Evolutionary conservation across 2,797 vertebrate genomes (phyloP).

Genomic region (Falco berigora): DNA sequence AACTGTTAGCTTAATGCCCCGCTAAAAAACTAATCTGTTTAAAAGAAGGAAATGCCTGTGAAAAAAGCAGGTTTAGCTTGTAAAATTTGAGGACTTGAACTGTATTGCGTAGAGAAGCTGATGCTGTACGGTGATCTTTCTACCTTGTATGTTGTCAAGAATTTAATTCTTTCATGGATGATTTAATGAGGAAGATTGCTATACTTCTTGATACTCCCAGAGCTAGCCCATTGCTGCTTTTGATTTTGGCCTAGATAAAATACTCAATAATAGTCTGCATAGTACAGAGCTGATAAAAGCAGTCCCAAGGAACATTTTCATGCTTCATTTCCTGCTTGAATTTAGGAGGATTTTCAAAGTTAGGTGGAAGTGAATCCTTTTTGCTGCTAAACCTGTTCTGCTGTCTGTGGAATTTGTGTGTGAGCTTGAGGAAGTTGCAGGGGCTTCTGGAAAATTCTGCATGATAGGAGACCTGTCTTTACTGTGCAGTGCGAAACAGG

Average conservation of each 20-base stretch:
- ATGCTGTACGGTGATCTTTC: neutral
- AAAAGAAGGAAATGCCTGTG: neutral
- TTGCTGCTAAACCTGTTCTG: neutral
- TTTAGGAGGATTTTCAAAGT: neutral
- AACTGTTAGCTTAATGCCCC: neutral
- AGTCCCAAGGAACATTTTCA: neutral
- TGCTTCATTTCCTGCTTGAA: neutral
- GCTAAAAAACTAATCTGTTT: neutral
- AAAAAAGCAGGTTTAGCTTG: neutral
- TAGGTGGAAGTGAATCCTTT: neutral
- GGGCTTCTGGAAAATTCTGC: neutral
- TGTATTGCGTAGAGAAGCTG: neutral
- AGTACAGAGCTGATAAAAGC: neutral
- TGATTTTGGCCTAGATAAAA: neutral
- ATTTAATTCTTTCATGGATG: neutral
- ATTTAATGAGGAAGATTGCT: neutral
- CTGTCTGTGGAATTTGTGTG: neutral
- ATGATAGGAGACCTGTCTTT: neutral
- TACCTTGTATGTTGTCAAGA: neutral
- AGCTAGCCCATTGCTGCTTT: neutral
- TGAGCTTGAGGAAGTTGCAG: neutral
- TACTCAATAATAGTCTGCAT: neutral
- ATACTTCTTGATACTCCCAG: neutral
- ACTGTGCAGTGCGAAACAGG: neutral
- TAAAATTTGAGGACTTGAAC: neutral